These are phyloP conservation scores for Atlantisia rogersi DNA, from an alignment of 2,113 vertebrate genomes.

Conservation along the genomic window DNA sequence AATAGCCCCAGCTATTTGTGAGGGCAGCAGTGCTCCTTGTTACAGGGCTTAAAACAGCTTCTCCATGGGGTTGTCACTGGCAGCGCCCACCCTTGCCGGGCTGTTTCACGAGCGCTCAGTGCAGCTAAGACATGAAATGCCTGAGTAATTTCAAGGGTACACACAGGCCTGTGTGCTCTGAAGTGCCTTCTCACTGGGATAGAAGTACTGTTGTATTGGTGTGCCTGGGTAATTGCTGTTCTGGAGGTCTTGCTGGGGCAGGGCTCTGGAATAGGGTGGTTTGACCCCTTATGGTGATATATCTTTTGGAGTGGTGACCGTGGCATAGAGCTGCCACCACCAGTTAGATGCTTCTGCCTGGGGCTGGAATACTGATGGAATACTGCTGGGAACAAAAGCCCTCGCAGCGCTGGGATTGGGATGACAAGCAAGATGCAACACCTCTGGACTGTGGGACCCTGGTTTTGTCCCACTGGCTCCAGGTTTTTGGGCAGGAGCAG, in stretches of 20 bases:
- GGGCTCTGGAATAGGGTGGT: not conserved
- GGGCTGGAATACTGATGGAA: not conserved
- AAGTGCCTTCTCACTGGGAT: not conserved
- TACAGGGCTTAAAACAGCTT: not conserved
- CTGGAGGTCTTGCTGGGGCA: not conserved
- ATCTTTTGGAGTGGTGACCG: not conserved
- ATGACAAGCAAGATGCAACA: not conserved
- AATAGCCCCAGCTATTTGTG: not conserved
- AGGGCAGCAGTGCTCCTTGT: slow-evolving; percentile 16
- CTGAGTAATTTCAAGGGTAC: not conserved
- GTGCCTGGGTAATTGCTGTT: not conserved
- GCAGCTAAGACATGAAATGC: not conserved
- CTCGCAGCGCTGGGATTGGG: not conserved
- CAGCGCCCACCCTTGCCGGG: not conserved
- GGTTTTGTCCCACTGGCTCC: not conserved
- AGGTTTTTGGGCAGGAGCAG: not conserved
- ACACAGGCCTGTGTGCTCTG: not conserved
- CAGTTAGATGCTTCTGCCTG: not conserved
- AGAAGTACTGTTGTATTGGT: not conserved
- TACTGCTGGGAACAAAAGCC: accelerated
- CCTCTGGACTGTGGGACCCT: not conserved
- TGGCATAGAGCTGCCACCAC: not conserved
- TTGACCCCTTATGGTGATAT: accelerated
- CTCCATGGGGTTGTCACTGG: accelerated
- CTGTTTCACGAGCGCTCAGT: not conserved